Base-by-base conservation (phyloP, 2,113 vertebrate genomes). In the Canis aureus region DNA sequence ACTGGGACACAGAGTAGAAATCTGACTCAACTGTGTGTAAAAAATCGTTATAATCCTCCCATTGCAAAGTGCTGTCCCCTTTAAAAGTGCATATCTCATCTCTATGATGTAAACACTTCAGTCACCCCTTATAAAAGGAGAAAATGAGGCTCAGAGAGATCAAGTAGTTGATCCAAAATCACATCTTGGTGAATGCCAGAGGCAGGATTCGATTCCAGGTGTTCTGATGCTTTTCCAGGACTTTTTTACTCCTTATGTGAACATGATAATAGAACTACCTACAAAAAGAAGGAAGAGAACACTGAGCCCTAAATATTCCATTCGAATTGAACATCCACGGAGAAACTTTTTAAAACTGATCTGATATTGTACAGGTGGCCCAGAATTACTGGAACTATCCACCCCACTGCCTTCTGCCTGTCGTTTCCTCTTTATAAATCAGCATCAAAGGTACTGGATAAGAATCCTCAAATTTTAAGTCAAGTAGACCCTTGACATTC, bases 251-350 rank as follows among this genome's bases (percentile, higher is more conserved):
- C 78, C 64, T 51, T 27, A 1, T 78, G 12, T 85, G 25, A 93
- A 71, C 51, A 91, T 93, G 25, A 57, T 60, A 55, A 43, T 79
- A 74, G 60, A 20, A 81, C 71, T 62, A 51, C 78, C 53, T 91
- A 20, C 73, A 49, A 74, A 79, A 78, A n/a, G 55, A 91, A 92
- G 89, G 64, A 83, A 89, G 69, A 85, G 35, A 71, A 25, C 27
- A 38, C 7, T 35, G 5, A 55, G 27, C 85, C 22, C 49, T 86
- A 69, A 93, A 73, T 55, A 86, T 25, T 20, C 64, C 22, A 35
- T 27, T 90, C 69, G 49, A 89, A 89, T 76, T 92, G 90, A 81
- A 96, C 55, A 92, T 35, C 69, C 49, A 85, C 88, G 51, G 60
- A 73, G 9, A 87, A 69, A 59, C 23, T 16, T 94, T 64, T 85